phyloP scores from a whole-genome alignment of 2,113 vertebrate genomes.

The Mesitornis unicolor region DNA sequence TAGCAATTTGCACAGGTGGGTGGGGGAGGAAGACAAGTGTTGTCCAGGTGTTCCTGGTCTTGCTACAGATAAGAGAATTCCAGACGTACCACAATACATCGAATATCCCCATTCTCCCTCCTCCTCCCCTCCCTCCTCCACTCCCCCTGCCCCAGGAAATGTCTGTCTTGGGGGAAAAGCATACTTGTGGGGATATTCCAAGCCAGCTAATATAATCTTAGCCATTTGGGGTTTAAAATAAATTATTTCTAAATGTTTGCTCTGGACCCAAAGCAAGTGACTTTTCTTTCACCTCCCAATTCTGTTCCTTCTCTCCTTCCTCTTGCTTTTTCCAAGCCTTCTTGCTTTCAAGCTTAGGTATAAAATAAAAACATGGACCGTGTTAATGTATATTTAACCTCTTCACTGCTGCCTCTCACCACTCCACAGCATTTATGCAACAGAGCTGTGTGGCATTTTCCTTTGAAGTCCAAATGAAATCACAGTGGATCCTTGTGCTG shows the following conservation, averaged over 20 bases:
- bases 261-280: background rate
- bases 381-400: background rate
- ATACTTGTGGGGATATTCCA: background rate
- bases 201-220: background rate
- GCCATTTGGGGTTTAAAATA: background rate
- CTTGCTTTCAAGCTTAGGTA: background rate
- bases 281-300: background rate
- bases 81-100: conserved; percentile 1
- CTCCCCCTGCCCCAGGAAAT: background rate
- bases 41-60: conserved; percentile 38
- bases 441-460: background rate
- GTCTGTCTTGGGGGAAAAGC: background rate
- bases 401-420: background rate
- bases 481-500: background rate
- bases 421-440: background rate
- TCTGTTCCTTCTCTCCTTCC: background rate
- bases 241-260: background rate
- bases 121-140: background rate
- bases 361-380: background rate
- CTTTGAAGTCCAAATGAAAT: conserved; percentile 21
- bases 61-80: conserved; percentile 51
- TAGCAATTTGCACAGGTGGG: conserved; percentile 45
- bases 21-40: conserved; percentile 52
- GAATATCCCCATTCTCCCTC: background rate
- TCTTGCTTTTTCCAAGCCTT: background rate